Evolutionary conservation across 2,888 invertebrate genomes (phyloP).

Genomic region (Homarus gammarus): DNA sequence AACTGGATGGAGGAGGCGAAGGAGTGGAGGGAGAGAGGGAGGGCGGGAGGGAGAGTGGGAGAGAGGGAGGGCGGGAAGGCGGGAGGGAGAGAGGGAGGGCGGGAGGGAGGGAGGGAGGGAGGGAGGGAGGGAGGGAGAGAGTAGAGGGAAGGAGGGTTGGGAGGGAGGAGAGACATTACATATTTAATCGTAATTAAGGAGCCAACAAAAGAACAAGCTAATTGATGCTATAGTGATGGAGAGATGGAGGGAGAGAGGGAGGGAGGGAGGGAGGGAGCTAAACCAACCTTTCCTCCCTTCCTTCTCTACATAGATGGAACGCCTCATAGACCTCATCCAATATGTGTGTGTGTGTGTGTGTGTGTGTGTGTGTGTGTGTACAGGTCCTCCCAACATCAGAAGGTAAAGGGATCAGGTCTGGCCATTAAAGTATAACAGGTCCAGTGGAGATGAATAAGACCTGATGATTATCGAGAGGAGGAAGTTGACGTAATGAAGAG

Average conservation of each 20-base stretch:
- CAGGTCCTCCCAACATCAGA: not conserved
- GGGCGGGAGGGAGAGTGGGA: not conserved
- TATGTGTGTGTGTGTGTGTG: not conserved
- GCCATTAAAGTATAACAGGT: conserved; percentile 45
- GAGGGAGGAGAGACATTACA: conserved; percentile 8
- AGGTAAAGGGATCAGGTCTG: not conserved
- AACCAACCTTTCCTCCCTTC: not conserved
- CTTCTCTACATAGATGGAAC: not conserved
- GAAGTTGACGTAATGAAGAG: conserved; percentile 41
- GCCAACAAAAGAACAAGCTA: not conserved
- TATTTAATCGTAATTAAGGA: conserved; percentile 46
- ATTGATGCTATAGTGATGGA: too few species aligned
- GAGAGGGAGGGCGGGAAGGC: not conserved
- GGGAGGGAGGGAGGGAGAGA: not conserved
- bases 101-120: too few species aligned
- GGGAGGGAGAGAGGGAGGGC: not conserved
- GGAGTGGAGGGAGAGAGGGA: not conserved
- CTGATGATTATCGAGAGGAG: conserved; percentile 57
- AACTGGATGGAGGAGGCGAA: too few species aligned
- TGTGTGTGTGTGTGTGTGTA: not conserved
- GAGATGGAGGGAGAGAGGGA: too few species aligned
- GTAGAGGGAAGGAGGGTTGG: too few species aligned
- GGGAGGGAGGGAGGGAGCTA: not conserved
- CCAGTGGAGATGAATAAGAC: conserved; percentile 38
- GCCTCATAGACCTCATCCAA: not conserved